Conservation (phyloP, 2,113 vertebrate species). For the Cygnus atratus region DNA sequence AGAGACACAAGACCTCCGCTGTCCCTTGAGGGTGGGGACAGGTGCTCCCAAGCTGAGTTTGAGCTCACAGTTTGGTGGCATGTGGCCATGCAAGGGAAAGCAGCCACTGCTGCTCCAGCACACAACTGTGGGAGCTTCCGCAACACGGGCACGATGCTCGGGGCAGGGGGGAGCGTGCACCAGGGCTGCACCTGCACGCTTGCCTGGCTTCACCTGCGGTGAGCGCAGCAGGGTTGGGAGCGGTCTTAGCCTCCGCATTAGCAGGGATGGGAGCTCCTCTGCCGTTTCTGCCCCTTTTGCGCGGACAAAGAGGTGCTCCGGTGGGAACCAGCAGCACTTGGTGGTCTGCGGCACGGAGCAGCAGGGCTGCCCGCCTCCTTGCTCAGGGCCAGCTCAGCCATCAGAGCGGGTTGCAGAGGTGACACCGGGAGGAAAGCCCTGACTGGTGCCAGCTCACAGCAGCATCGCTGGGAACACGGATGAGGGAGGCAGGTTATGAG, state of each 20-base stretch:
- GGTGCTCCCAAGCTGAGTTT: neutral
- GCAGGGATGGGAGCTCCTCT: too few relatives aligned
- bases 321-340: too few relatives aligned
- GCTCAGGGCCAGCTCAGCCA: neutral
- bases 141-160: too few relatives aligned
- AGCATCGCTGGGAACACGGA: neutral
- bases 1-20: accelerated
- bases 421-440: neutral
- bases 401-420: neutral
- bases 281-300: too few relatives aligned
- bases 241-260: too few relatives aligned
- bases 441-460: neutral
- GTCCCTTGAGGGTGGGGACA: too few relatives aligned
- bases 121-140: too few relatives aligned
- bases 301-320: too few relatives aligned
- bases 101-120: neutral
- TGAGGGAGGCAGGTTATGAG: neutral
- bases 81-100: neutral
- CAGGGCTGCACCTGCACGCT: too few relatives aligned
- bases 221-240: too few relatives aligned
- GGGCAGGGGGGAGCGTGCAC: too few relatives aligned
- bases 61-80: neutral
- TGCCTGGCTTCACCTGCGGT: too few relatives aligned
- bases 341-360: neutral
- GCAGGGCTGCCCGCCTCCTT: neutral